Base-by-base conservation (phyloP, 2,888 invertebrate species). In the Drosophila leonis region DNA sequence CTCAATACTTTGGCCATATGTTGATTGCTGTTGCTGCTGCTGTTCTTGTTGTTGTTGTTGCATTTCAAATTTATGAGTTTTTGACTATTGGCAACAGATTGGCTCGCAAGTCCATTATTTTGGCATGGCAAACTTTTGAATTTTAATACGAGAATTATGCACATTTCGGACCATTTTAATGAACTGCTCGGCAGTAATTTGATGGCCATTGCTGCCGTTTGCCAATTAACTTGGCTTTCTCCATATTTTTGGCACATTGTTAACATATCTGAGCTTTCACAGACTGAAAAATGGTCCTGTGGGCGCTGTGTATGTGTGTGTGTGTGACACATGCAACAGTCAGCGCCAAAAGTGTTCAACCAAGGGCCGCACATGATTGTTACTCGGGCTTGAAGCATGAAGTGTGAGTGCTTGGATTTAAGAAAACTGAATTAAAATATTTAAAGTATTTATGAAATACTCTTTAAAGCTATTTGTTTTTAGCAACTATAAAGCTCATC, bases 31-130 rank as follows among this genome's bases (percentile, higher is more conserved):
- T 46, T 46, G 46, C 54, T 70, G 42, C 54, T 72, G 18, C 1
- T 41, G 8, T 9, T 72, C 49, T 44, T 59, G 31, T 44, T 52
- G 44, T 39, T 66, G 37, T 33, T 59, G 44, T 44, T 74, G 78
- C 79, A 74, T 81, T 75, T 74, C 79, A 81, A 78, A 90, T 86
- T 86, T 86, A 90, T 81, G 90, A 88, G 65, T 85, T 86, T 88
- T 90, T 88, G 88, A 85, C 86, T 90, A 86, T 88, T 88, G 90
- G 90, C 88, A 86, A 85, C 90, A 86, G 88, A 90, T 90, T 86
- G 90, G 63, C 65, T 24, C 63, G 69, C 75, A 66, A 81, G 88
- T 86, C 83, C 83, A 88, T 86, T 86, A 90, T 90, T 87, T 74
- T 85, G 83, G 81, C 81, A 65, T 65, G 65, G 73, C 56, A 89